Base-by-base conservation (phyloP, 2,888 invertebrate species). In the Crematogaster levior region DNA sequence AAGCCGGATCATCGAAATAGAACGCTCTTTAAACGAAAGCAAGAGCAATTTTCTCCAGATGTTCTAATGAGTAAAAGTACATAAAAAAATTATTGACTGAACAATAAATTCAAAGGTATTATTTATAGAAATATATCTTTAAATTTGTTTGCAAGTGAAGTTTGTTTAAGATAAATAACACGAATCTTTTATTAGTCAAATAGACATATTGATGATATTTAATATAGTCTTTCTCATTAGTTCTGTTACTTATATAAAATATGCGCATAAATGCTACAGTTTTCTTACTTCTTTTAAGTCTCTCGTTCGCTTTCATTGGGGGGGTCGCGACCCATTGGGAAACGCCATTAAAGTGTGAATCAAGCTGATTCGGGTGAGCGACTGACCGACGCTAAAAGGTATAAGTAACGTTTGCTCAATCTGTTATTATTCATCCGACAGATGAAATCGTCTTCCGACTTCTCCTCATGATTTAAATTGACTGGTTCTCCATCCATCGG, bases 401-500 rank as follows among this genome's bases (percentile, higher is more conserved):
- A 60, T 53, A 73, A 81, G 24, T 70, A 66, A 58, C 56, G 34
- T 61, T 73, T 60, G 61, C 73, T 7, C 70, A 81, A 70, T 60
- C 61, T 4, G 27, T 51, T 66, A 81, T 72, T 81, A 51, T 60
- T 73, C 75, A 68, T 27, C 21, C 46, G n/a, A 56, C 21, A 15
- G 27, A 74, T 40, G 30, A 60, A 48, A 82, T 82, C 70, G 56
- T 84, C 46, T 79, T 68, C 66, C 68, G 68, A 74, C 68, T 82
- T 73, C 70, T 75, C 82, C 70, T 63, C 79, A 75, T 58, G 81
- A 68, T 9, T 68, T 40, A 63, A 51, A 43, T 53, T 12, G 21
- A 21, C 21, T 66, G 40, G 21, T 24, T 79, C 43, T 43, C 6
- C 43, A 30, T 43, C 40, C 10, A n/a, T 6, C 27, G 53, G n/a